Base-by-base conservation (phyloP, 2,797 vertebrate species). In the Halcyon chelicuti region DNA sequence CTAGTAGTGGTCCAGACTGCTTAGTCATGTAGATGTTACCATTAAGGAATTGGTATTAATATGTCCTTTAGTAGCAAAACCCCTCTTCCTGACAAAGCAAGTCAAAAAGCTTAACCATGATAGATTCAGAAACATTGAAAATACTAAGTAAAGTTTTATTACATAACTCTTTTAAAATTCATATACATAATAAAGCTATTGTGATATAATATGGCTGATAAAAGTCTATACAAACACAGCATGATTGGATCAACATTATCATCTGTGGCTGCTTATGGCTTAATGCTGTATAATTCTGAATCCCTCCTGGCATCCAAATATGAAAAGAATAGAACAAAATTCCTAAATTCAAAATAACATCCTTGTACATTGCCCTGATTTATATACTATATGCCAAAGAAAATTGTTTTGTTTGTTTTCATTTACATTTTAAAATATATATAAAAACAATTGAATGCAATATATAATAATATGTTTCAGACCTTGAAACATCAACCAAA, bases 401-500 rank as follows among this genome's bases (percentile, higher is more conserved):
- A 90, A 66, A 44, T 23, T 9, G 5, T 51, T 82, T 76, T 40
- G 9, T 76, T 86, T 86, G 6, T 29, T 90, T 77, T 51, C 21
- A 77, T 94, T 93, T 88, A 12, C 33, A 68, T 65, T 77, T 90
- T 76, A 82, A 88, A 91, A 90, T 58, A 44, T 74, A 54, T 60
- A 28, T 68, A 44, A 73, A 92, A 22, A 15, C 51, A 78, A 47
- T 76, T 91, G 22, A 77, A 57, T 88, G 47, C 70, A 35, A 51
- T 55, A 47, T 12, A 29, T 46, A 75, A 33, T 26, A 23, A 21
- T 47, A 58, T 3, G 4, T 90, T 93, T 6, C n/a, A 88, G 28
- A 14, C 16, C 51, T 91, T 92, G 84, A 93, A 97, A 94, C 57
- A 88, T 75, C 51, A 94, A 79, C 4, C 5, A 67, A 96, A 97